These are phyloP conservation scores for Holotrichia oblita DNA, from an alignment of 1,140 invertebrate species.

Conservation along the genomic window DNA sequence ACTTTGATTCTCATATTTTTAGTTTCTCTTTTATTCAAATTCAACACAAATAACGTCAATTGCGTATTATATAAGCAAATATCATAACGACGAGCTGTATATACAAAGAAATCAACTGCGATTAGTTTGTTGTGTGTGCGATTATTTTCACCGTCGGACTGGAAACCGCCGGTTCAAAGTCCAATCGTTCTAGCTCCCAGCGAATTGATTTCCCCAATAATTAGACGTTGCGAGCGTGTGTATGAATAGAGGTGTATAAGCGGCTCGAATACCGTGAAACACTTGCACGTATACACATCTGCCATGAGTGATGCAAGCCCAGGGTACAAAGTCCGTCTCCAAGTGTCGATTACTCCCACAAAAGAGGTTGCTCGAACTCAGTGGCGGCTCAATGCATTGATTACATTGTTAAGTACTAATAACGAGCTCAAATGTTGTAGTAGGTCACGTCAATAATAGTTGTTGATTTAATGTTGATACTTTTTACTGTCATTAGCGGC, in stretches of 20 bases:
- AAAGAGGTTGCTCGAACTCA: not conserved
- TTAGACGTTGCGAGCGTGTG: not conserved
- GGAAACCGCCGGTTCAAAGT: constrained; percentile 5
- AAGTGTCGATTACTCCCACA: constrained; percentile 4
- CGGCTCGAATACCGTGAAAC: not conserved
- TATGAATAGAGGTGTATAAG: not conserved
- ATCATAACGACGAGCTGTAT: too few relatives aligned
- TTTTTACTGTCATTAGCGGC: too few relatives aligned
- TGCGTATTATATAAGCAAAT: too few relatives aligned
- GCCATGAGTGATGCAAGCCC: constrained; percentile 4
- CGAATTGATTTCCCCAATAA: constrained; percentile 16
- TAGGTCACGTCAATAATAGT: too few relatives aligned
- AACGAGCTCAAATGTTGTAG: too few relatives aligned
- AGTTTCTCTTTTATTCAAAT: too few relatives aligned
- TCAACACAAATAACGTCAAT: too few relatives aligned
- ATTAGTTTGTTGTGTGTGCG: not conserved
- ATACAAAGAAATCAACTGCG: too few relatives aligned
- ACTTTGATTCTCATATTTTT: too few relatives aligned
- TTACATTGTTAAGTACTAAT: too few relatives aligned
- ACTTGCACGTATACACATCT: not conserved
- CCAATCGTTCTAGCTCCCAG: not conserved
- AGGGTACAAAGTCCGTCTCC: constrained; percentile 9
- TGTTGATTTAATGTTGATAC: too few relatives aligned
- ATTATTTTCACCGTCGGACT: not conserved
- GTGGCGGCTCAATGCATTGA: not conserved